Evolutionary conservation across 1,140 invertebrate genomes (phyloP).

Genomic region (Drosophila prosaltans): DNA sequence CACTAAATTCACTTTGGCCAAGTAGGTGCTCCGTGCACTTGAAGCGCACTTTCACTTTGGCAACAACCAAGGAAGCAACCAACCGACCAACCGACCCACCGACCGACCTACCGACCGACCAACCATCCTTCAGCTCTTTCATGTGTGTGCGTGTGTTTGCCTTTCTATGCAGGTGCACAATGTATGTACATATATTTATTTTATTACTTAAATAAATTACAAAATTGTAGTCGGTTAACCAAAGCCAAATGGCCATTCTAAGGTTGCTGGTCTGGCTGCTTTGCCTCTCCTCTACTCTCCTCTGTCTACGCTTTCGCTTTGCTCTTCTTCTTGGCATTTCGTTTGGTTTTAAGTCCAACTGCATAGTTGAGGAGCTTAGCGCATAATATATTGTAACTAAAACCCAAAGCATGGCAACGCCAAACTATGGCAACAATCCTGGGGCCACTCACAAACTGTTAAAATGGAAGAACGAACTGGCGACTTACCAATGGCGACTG

Average conservation of each 20-base stretch:
- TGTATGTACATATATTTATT: slow-evolving; percentile 71
- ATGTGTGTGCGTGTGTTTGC: slow-evolving; percentile 16
- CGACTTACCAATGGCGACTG: slow-evolving; percentile 7
- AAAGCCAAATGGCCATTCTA: slow-evolving; percentile 66
- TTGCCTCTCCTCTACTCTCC: neutral
- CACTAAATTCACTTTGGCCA: slow-evolving; percentile 81
- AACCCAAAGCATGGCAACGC: slow-evolving; percentile 35
- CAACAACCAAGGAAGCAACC: slow-evolving; percentile 44
- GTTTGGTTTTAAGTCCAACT: slow-evolving; percentile 18
- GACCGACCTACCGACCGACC: neutral
- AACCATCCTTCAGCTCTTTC: neutral
- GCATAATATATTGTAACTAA: slow-evolving; percentile 70
- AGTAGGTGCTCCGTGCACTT: slow-evolving; percentile 76
- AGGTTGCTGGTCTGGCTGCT: slow-evolving; percentile 9
- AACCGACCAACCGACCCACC: neutral
- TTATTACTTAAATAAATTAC: slow-evolving; percentile 82
- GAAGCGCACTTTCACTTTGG: slow-evolving; percentile 72
- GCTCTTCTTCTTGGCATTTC: neutral
- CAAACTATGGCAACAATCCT: slow-evolving; percentile 33
- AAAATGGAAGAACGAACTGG: neutral
- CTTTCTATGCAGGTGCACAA: slow-evolving; percentile 40
- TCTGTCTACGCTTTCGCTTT: too few species aligned
- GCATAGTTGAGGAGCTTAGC: slow-evolving; percentile 66
- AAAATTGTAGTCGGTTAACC: slow-evolving; percentile 80
- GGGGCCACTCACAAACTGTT: slow-evolving; percentile 1